A percentile compares a stretch with the other conserved stretches of the same genome.
Evolutionary conservation across 2,113 vertebrate species (phyloP).

Genomic region (Alectura lathami): DNA sequence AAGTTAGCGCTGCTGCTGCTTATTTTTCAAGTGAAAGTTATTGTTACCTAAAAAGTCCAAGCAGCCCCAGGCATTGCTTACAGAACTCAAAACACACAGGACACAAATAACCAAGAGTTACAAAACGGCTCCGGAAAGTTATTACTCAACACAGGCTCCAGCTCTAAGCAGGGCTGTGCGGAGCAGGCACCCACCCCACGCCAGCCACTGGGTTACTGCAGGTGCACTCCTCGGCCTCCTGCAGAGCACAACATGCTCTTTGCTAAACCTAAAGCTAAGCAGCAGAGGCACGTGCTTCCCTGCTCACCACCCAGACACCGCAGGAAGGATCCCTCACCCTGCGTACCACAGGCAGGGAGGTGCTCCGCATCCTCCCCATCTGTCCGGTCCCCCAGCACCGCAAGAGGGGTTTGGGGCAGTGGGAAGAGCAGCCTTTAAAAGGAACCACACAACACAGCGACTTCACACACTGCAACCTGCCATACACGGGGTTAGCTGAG

Average conservation of each 20-base stretch:
- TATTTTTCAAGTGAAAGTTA: not conserved
- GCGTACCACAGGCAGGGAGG: not conserved
- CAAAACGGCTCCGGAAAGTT: not conserved
- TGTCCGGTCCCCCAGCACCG: not conserved
- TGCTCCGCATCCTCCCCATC: not conserved
- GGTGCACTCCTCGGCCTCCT: not conserved
- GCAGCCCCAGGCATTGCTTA: not conserved
- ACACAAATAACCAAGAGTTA: not conserved
- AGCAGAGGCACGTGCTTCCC: not conserved
- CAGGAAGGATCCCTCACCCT: not conserved
- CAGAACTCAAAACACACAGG: not conserved
- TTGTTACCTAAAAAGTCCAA: conserved; percentile 3
- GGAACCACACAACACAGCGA: not conserved
- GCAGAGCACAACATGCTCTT: not conserved
- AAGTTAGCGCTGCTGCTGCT: not conserved
- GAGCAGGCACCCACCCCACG: not conserved
- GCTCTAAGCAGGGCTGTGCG: not conserved
- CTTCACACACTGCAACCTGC: not conserved
- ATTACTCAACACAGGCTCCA: not conserved
- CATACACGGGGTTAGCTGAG: not conserved
- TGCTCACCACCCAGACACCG: not conserved
- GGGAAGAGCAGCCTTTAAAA: not conserved
- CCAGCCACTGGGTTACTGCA: not conserved
- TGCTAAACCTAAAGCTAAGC: not conserved
- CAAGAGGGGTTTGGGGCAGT: not conserved